Base-by-base conservation (phyloP, 2,797 vertebrate species). In the Antrozous pallidus region DNA sequence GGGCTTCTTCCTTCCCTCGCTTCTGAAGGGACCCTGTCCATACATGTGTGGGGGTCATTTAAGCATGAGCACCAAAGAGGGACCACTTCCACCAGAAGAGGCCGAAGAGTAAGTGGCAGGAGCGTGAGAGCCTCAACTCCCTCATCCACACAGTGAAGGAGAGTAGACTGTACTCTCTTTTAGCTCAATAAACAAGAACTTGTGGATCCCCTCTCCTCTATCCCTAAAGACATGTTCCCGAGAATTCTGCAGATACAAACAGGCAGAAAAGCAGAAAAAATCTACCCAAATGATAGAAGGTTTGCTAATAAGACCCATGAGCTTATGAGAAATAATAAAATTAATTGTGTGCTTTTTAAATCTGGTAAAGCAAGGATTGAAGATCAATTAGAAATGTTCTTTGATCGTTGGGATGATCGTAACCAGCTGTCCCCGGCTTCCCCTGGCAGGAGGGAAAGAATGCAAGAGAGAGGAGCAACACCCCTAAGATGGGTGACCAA, bases 51-150 rank as follows among this genome's bases (percentile, higher is more conserved):
- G 80, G 78, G 89, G 26, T 42, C 51, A 10, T 22, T 14, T 18
- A 73, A 63, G 71, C 87, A 45, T 1, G 49, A 96, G 97, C 96
- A 95, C 96, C 80, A 0, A 38, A 77, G 40, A 93, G 61, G 51
- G 84, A 71, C 7, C 2, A 42, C 83, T 74, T 82, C 74, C 2
- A 20, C 67, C 26, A 14, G 51, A 36, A 54, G 56, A 81, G 90
- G 74, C 63, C 11, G 0, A 47, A 38, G 77, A 69, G 40, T 26
- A 45, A 70, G 84, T 12, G 54, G 40, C 36, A 38, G 36, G 71
- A 17, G 49, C 9, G 49, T 67, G 3, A 8, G 47, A 38, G 54
- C 20, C 65, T 85, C 56, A 38, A 7, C 49, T 22, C 73, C 33
- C 24, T 82, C 69, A 58, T 12, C 16, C 7, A 54, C 31, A 71